Evolutionary conservation across 2,113 vertebrate genomes (phyloP).

Genomic region (Rhizomys pruinosus): DNA sequence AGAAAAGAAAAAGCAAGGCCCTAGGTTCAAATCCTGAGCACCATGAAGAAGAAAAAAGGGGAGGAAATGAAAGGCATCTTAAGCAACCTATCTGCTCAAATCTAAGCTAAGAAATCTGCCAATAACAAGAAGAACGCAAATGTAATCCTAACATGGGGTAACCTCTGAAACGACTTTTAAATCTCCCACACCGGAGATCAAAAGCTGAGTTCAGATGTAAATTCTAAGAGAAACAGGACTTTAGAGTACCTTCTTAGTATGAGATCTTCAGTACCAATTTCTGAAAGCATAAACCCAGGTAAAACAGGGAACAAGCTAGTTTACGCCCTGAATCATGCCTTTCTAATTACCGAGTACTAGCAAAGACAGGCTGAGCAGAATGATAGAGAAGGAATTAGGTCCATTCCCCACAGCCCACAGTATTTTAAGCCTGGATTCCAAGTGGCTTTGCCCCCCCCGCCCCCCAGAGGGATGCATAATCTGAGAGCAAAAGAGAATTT

Average conservation of each 20-base stretch:
- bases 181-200: background rate
- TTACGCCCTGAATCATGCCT: background rate
- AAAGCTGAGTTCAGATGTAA: background rate
- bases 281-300: background rate
- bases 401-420: background rate
- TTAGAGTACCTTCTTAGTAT: background rate
- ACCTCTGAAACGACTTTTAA: background rate
- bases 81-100: background rate
- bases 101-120: background rate
- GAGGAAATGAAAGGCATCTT: background rate
- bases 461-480: slow-evolving; percentile 59
- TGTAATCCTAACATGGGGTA: background rate
- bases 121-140: no score
- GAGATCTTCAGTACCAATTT: background rate
- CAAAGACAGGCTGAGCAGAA: background rate
- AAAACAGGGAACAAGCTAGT: background rate
- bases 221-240: background rate
- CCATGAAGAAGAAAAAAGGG: background rate
- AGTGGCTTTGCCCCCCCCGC: slow-evolving; percentile 52
- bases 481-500: slow-evolving; percentile 56
- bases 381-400: background rate
- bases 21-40: background rate
- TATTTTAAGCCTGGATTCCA: slow-evolving; percentile 69
- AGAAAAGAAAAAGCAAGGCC: slow-evolving; percentile 17
- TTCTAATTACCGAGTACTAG: slow-evolving; percentile 3